phyloP scores from a whole-genome alignment of 2,797 vertebrate genomes.

The Sebastes nivosus region DNA sequence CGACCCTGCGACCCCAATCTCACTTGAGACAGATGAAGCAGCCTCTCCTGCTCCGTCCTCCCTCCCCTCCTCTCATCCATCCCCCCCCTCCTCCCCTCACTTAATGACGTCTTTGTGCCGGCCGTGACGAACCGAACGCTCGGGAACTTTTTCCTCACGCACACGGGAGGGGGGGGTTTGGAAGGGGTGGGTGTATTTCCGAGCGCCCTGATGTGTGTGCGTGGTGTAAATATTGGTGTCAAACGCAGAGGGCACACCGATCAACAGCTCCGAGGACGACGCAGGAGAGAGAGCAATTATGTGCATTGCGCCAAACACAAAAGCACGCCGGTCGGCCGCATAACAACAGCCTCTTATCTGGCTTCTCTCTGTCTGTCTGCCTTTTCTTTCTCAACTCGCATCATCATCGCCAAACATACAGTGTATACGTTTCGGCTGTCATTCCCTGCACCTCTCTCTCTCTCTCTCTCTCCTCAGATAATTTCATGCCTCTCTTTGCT shows the following conservation, averaged over 20 bases:
- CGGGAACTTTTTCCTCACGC: conserved; percentile 62
- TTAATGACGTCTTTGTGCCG: conserved; percentile 69
- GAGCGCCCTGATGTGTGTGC: not conserved
- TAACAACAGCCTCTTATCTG: conserved; percentile 69
- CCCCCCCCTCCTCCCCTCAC: conserved; percentile 29
- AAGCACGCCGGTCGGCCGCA: conserved; percentile 49
- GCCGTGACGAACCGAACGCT: conserved; percentile 62
- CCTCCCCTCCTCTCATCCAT: conserved; percentile 6
- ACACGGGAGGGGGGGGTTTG: not conserved
- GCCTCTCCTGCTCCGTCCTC: conserved; percentile 33
- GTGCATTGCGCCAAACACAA: conserved; percentile 66
- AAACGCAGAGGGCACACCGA: conserved; percentile 68
- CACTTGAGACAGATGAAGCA: conserved; percentile 82
- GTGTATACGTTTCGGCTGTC: conserved; percentile 17
- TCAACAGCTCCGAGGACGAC: conserved; percentile 51
- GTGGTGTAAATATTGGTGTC: conserved; percentile 76
- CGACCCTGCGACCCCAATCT: conserved; percentile 78
- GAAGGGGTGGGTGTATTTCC: conserved; percentile 4
- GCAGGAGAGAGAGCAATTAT: conserved; percentile 68
- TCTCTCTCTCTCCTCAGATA: conserved; percentile 44
- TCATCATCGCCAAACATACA: conserved; percentile 37
- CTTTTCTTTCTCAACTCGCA: conserved; percentile 29
- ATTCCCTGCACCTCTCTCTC: conserved; percentile 29
- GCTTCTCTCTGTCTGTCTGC: conserved; percentile 50
- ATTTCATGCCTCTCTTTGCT: conserved; percentile 65